A percentile compares a stretch with the other conserved stretches of the same genome.
phyloP scores from a whole-genome alignment of 2,888 invertebrate genomes.

The Erebia palarica region DNA sequence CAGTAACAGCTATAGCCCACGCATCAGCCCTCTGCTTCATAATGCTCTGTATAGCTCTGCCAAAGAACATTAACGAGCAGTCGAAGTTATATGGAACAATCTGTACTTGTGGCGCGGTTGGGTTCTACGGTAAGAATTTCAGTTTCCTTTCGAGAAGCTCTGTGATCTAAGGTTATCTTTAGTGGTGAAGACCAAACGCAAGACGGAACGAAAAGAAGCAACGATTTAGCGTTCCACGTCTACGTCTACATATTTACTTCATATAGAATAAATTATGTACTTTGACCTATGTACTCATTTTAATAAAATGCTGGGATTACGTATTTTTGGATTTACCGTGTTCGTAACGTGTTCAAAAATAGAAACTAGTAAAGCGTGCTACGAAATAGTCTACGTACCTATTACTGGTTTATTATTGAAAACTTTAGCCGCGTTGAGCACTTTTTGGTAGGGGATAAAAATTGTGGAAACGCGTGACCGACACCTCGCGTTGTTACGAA shows the following conservation, averaged over 20 bases:
- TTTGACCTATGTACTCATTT: no score
- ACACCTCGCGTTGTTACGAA: no score
- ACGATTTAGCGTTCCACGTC: neutral
- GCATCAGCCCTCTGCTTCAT: slow-evolving; percentile 72
- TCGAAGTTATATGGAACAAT: slow-evolving; percentile 66
- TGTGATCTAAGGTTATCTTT: neutral
- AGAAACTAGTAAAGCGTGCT: no score
- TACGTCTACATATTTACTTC: no score
- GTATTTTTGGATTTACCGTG: no score
- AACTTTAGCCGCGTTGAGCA: no score
- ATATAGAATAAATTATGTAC: no score
- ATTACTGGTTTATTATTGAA: neutral
- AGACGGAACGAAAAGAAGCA: neutral
- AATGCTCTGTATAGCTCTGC: slow-evolving; percentile 68
- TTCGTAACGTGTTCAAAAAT: no score
- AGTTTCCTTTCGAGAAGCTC: neutral
- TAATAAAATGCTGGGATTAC: no score
- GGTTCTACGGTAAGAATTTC: slow-evolving; percentile 79
- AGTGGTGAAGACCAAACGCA: neutral
- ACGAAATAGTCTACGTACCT: neutral
- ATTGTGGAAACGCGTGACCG: no score
- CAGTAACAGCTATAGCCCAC: slow-evolving; percentile 62
- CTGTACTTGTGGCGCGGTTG: slow-evolving; percentile 77
- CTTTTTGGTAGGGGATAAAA: no score
- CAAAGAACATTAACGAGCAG: slow-evolving; percentile 68